These are phyloP conservation scores for Leptodactylus fuscus DNA, from an alignment of 2,113 vertebrate species.

Conservation along the genomic window DNA sequence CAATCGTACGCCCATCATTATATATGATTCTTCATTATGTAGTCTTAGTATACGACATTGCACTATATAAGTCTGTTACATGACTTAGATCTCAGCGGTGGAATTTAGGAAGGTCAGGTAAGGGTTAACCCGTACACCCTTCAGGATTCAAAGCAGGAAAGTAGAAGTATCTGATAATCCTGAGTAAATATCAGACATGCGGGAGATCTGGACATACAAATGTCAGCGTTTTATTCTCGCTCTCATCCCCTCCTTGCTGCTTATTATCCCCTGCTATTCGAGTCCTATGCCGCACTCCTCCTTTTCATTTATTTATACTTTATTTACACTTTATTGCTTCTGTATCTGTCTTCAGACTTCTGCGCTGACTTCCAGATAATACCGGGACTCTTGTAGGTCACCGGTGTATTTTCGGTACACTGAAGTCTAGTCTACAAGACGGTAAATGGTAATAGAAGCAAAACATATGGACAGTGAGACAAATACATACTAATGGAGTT, in stretches of 20 bases:
- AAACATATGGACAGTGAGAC: no score
- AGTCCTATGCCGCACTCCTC: not conserved
- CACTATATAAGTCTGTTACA: not conserved
- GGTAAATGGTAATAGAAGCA: not conserved
- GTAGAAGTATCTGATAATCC: conserved; percentile 46
- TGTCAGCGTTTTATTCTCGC: conserved; percentile 50
- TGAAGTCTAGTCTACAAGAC: not conserved
- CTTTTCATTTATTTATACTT: conserved; percentile 7
- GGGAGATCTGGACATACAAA: conserved; percentile 56
- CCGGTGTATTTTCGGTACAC: not conserved
- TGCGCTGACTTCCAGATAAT: not conserved
- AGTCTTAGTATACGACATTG: not conserved
- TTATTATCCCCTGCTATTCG: conserved; percentile 3
- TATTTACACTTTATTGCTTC: conserved; percentile 2
- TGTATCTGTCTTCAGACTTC: not conserved
- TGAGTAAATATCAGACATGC: conserved; percentile 56
- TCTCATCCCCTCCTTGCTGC: conserved; percentile 6
- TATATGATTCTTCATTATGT: not conserved
- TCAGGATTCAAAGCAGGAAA: conserved; percentile 27
- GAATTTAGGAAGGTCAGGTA: conserved; percentile 6
- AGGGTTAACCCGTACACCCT: conserved; percentile 46
- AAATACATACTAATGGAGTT: no score
- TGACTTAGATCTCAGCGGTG: not conserved
- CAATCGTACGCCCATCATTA: no score
- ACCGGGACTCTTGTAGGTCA: not conserved